Conservation (phyloP, 1,140 invertebrate genomes). For the Rhynchophorus ferrugineus region DNA sequence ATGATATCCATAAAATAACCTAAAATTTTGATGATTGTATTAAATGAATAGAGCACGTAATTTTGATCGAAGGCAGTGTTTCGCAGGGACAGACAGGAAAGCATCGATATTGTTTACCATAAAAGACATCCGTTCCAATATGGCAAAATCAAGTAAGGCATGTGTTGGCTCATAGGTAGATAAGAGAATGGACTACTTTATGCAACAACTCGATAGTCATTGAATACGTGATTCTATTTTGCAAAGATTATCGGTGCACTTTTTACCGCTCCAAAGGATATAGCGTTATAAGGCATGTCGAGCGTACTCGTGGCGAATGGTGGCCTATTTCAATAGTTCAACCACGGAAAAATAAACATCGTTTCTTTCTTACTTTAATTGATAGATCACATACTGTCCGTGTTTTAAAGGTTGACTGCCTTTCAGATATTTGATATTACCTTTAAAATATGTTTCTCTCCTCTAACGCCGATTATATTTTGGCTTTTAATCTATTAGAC, state of each 20-base stretch:
- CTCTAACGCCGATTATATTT: too few relatives aligned
- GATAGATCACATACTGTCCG: background rate
- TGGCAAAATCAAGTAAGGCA: background rate
- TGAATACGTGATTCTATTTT: background rate
- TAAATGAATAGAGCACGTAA: background rate
- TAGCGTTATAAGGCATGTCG: background rate
- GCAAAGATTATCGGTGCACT: background rate
- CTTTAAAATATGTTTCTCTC: too few relatives aligned
- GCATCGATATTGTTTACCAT: background rate
- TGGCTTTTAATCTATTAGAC: too few relatives aligned
- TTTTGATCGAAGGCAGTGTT: background rate
- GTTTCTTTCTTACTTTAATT: background rate
- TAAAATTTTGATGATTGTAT: too few relatives aligned
- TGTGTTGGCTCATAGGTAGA: background rate
- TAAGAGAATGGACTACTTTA: background rate
- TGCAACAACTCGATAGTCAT: background rate
- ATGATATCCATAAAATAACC: too few relatives aligned
- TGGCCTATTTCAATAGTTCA: background rate
- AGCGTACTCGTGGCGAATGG: background rate
- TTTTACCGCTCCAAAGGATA: background rate
- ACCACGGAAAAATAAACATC: background rate
- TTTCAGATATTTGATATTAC: background rate
- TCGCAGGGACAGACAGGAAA: background rate
- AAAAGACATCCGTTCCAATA: background rate
- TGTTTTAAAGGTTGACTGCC: background rate